A percentile compares a stretch with the other conserved stretches of the same genome.
These are phyloP conservation scores for Mythimna vitellina DNA, from an alignment of 2,888 invertebrate genomes.

Conservation along the genomic window DNA sequence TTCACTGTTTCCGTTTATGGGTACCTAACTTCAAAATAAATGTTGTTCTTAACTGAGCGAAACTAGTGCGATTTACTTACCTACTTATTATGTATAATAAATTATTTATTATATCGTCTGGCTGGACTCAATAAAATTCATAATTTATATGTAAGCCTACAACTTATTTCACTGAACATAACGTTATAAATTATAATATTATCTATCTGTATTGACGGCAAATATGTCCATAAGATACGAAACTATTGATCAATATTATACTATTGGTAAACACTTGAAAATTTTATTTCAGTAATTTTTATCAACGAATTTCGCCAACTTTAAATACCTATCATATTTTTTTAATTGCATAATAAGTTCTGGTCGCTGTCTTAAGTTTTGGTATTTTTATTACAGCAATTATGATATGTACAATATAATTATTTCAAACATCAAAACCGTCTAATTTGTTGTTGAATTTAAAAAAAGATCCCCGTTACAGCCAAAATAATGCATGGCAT, in stretches of 20 bases:
- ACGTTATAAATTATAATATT: slow-evolving; percentile 24
- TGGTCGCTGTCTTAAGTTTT: neutral
- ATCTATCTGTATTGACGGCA: slow-evolving; percentile 29
- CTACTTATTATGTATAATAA: slow-evolving; percentile 17
- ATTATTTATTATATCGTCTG: slow-evolving; percentile 27
- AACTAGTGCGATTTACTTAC: slow-evolving; percentile 1
- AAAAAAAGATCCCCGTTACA: neutral
- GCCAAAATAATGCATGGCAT: slow-evolving; percentile 12
- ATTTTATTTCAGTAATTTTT: neutral
- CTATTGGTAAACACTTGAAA: slow-evolving; percentile 7
- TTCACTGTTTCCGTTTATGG: no score
- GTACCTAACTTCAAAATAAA: no score
- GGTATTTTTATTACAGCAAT: neutral
- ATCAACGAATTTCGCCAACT: neutral
- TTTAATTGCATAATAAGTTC: neutral
- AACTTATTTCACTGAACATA: slow-evolving; percentile 16
- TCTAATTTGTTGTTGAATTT: no score
- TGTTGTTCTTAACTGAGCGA: no score
- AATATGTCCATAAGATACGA: slow-evolving; percentile 5
- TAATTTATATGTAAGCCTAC: slow-evolving; percentile 34
- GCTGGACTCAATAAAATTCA: slow-evolving; percentile 42
- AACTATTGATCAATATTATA: slow-evolving; percentile 7
- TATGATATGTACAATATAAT: neutral
- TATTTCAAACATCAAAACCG: neutral
- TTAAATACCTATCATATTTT: neutral